Percentiles rank a stretch among this genome's conserved stretches.
phyloP scores from a whole-genome alignment of 2,113 vertebrate species.

The Corvus hawaiiensis region DNA sequence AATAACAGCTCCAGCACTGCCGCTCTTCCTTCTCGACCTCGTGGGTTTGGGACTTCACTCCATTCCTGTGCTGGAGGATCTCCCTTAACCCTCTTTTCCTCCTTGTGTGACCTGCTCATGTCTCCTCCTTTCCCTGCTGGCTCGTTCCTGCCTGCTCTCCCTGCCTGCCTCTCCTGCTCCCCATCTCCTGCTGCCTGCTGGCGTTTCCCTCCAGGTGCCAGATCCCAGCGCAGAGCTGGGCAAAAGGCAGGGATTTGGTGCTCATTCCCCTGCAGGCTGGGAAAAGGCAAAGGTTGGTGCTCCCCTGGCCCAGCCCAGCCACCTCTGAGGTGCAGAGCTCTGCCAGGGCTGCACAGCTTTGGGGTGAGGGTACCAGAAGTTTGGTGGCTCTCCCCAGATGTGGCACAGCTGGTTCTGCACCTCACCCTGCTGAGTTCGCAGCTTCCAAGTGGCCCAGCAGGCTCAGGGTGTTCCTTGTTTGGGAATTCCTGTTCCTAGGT shows the following conservation, averaged over 20 bases:
- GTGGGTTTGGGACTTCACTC: not conserved
- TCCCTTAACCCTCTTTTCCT: not conserved
- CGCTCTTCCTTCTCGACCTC: not conserved
- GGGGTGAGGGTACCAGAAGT: not conserved
- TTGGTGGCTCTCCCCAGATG: not conserved
- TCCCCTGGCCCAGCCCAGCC: not conserved
- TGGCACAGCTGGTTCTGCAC: not conserved
- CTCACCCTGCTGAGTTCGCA: not conserved
- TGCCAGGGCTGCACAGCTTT: not conserved
- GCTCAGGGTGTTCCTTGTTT: accelerated
- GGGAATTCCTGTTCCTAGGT: accelerated
- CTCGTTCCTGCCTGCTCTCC: not conserved
- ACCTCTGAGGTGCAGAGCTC: accelerated
- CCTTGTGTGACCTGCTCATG: not conserved
- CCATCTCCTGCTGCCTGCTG: not conserved
- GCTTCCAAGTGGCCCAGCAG: accelerated
- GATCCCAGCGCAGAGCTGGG: not conserved
- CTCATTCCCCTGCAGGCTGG: not conserved
- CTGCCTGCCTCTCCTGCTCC: not conserved
- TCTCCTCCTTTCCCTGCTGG: not conserved
- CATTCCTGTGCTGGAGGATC: not conserved
- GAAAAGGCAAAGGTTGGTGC: not conserved
- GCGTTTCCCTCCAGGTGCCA: not conserved
- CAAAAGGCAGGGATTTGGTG: not conserved
- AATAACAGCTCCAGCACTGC: accelerated